Conservation (phyloP, 2,797 vertebrate species). For the Echeneis naucrates region DNA sequence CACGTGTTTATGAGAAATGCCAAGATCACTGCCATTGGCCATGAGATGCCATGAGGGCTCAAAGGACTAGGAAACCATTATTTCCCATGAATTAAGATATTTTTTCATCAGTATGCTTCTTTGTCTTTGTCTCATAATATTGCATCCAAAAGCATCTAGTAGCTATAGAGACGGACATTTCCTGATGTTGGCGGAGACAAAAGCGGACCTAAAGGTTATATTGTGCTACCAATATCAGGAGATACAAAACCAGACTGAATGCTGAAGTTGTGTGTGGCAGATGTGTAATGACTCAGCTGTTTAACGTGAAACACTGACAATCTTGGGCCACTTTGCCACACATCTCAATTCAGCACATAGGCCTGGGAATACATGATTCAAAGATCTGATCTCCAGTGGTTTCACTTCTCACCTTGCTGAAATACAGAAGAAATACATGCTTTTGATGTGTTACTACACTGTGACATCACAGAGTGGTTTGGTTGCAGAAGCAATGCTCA, state of each 20-base stretch:
- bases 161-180: not conserved
- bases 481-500: too few relatives aligned
- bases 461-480: too few relatives aligned
- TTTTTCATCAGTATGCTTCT: not conserved
- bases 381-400: too few relatives aligned
- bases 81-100: not conserved
- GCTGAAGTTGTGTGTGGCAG: too few relatives aligned
- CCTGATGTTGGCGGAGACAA: not conserved
- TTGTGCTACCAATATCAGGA: not conserved
- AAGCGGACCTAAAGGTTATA: not conserved
- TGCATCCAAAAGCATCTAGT: not conserved
- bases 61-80: not conserved
- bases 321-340: too few relatives aligned
- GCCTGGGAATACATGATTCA: too few relatives aligned
- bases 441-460: too few relatives aligned
- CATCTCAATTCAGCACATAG: not conserved
- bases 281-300: too few relatives aligned
- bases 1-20: not conserved
- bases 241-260: not conserved
- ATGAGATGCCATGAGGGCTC: not conserved
- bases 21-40: conserved; percentile 14
- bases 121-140: not conserved
- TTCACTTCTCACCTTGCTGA: not conserved
- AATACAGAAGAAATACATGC: too few relatives aligned
- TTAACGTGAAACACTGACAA: too few relatives aligned